Base-by-base conservation (phyloP, 2,888 invertebrate genomes). In the Lycia hirtaria region DNA sequence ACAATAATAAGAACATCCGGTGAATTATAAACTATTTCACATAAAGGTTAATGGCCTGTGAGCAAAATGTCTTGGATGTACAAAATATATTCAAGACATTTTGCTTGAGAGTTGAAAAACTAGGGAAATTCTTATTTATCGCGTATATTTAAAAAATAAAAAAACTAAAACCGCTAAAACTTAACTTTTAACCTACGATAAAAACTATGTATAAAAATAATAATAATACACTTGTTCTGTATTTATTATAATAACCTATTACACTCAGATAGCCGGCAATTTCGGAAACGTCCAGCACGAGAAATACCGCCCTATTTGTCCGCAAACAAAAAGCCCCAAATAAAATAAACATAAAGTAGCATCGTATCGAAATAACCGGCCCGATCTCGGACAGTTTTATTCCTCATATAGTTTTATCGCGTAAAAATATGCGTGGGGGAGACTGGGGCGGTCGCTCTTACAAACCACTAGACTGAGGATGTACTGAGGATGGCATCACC, bases 371-470 rank as follows among this genome's bases (percentile, higher is more conserved):
- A 53, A 49, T 44, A 53, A 30, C 48, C 48, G 52, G 22, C 12
- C 44, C 24, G 44, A 54, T 55, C 48, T 44, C 53, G 45, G 63
- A 56, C 61, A 59, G 49, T 60, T 65, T 56, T 61, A 61, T 53
- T 47, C 50, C 55, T 55, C 52, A 49, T 57, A 47, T 57, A 55
- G 57, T 63, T 65, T 64, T 65, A 65, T 63, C 54, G 60, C 55
- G 61, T 56, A 61, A 59, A 64, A 66, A 64, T 62, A 64, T 66
- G 61, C 60, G 53, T 40, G 44, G 40, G 58, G 60, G 41, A 1
- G 28, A n/a, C 22, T 5, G 6, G 41, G 6, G 17, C 2, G 35
- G 22, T 4, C 10, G 22, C 22, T 12, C 38, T 22, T 12, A 12
- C 22, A 38, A 38, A 38, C 22, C 38, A 22, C 22, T 12, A n/a